Evolutionary conservation across 2,797 vertebrate genomes (phyloP), one percentile per base, ranked within the genome.

Genomic region (Xenentodon cancila): DNA sequence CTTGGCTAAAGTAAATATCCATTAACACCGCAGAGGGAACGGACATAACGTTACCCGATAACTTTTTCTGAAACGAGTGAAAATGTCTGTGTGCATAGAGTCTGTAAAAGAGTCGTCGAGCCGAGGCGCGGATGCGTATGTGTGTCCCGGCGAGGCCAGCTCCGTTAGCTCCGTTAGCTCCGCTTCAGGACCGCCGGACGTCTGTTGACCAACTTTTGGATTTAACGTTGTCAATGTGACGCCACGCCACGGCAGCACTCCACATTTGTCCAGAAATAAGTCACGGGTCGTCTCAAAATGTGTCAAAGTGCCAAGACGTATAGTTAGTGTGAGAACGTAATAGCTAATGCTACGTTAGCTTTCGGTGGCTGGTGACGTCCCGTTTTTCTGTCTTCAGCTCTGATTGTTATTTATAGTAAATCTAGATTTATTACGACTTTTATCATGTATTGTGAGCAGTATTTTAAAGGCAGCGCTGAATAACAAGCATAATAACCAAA

Each of bases 1-100:
- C 15, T 21, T n/a, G 49, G 64, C 77, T 78, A 75, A 68, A 79
- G 82, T 87, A 86, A 88, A 90, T 76, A 79, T 53, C 34, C 34
- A 54, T 44, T 53, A 30, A 32, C 20, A 51, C 47, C 17, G 73
- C 50, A 80, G 62, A 71, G 22, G 82, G 67, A 65, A 19, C 51
- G 51, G 73, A 46, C 59, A 82, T 17, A 75, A 61, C 51, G 30
- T 58, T 57, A 58, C 37, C 22, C 11, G 40, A 65, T 17, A 53
- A 4, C 9, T 16, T 12, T 55, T 30, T 46, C n/a, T 27, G 3
- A 65, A 51, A 37, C 53, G 72, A 70, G 75, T 81, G 59, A 75
- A 30, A 51, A 30, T 68, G 71, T 86, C 80, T 32, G 82, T 79
- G 52, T 9, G 56, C 51, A 71, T 11, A 19, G 43, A 49, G 54